These are phyloP conservation scores for Myotis vivesi DNA, from an alignment of 2,797 vertebrate species.

Conservation along the genomic window DNA sequence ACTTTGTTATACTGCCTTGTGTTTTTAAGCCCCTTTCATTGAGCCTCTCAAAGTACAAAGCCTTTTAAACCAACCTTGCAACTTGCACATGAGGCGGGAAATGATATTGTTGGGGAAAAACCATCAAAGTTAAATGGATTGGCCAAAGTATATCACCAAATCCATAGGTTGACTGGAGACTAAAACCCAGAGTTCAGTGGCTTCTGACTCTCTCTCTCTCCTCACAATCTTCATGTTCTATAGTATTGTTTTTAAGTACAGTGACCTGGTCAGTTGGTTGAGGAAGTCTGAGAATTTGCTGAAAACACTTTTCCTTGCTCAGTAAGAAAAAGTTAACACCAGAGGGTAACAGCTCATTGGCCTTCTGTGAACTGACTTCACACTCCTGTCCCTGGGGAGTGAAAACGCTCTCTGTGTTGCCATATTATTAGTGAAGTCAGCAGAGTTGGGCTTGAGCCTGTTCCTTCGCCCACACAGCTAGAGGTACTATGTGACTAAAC, in stretches of 20 bases:
- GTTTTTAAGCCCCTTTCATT: constrained; percentile 34
- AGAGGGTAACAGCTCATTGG: constrained; percentile 57
- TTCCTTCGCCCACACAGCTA: not conserved
- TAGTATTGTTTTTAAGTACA: not conserved
- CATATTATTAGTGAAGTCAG: constrained; percentile 30
- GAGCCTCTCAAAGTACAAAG: constrained; percentile 29
- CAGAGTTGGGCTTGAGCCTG: not conserved
- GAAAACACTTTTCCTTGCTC: constrained; percentile 6
- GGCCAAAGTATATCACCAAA: not conserved
- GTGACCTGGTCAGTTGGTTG: not conserved
- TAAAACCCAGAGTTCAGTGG: not conserved
- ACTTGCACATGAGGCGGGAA: not conserved
- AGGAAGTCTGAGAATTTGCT: constrained; percentile 29
- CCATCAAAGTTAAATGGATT: not conserved
- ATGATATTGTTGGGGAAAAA: not conserved
- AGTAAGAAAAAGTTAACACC: constrained; percentile 61
- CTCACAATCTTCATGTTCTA: not conserved
- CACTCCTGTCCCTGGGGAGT: not conserved
- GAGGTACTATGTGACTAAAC: not conserved
- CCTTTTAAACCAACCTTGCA: constrained; percentile 43
- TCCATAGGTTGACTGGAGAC: not conserved
- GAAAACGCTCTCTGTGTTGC: not conserved
- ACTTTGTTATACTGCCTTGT: constrained; percentile 6
- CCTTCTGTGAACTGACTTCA: constrained; percentile 54
- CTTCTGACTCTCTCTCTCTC: not conserved